Evolutionary conservation across 2,888 invertebrate genomes (phyloP), one percentile per base, ranked within the genome.

Genomic region (Anoplius nigerrimus): DNA sequence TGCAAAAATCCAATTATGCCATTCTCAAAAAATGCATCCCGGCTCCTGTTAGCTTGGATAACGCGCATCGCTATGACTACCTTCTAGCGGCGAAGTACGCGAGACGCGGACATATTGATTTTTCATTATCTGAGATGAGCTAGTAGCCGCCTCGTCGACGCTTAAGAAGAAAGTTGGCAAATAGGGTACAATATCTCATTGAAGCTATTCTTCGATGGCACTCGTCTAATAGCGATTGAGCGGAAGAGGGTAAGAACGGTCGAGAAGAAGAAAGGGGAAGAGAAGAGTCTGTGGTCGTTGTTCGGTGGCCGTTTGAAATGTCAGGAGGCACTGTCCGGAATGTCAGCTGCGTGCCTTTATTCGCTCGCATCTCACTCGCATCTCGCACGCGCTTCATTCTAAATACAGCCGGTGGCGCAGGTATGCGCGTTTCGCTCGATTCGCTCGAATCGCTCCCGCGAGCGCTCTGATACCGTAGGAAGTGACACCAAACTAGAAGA

Each of bases 231-330:
- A n/a, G 64, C 5, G 42, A 27, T 18, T 62, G 22, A 13, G n/a
- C 24, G 24, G 24, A 24, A 24, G 24, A 24, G 34, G 34, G 11
- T 6, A 34, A n/a, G n/a, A 34, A 5, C 8, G 34, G 1, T 34
- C 18, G 18, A 16, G 46, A 24, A 24, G 52, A n/a, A 21, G 48
- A 61, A 61, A 60, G 20, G 15, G 55, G 45, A 21, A 34, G 61
- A n/a, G n/a, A n/a, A n/a, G n/a, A n/a, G 45, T 58, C 24, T 52
- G 61, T 71, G 62, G 4, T 16, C 18, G 46, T 15, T 46, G n/a
- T 15, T 46, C 53, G 66, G 65, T 66, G 63, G 66, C 51, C 56
- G 62, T 46, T 71, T 46, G 63, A 77, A 77, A 77, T 74, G 77
- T 74, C 77, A 74, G 59, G 71, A 72, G 67, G 66, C 69, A 59